Conservation (phyloP, 2,888 invertebrate species). For the Loripinus fragilis region DNA sequence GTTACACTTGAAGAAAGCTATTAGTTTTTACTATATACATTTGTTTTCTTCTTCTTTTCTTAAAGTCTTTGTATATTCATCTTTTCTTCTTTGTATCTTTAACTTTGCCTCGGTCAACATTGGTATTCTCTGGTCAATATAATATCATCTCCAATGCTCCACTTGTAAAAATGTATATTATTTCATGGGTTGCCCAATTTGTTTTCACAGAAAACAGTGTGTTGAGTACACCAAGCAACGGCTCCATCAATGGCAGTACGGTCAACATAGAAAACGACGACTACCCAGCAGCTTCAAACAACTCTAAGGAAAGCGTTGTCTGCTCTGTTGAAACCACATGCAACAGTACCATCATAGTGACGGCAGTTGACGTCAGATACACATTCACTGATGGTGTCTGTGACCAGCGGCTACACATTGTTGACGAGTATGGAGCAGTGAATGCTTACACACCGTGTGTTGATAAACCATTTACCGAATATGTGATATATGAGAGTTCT, state of each 20-base stretch:
- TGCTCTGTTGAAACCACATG: constrained; percentile 8
- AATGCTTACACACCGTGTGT: not conserved
- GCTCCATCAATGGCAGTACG: not conserved
- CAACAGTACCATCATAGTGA: not conserved
- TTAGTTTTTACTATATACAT: too few relatives aligned
- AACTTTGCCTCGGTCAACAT: too few relatives aligned
- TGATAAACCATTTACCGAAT: not conserved
- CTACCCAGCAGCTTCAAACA: not conserved
- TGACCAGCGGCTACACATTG: constrained; percentile 1
- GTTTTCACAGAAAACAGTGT: not conserved
- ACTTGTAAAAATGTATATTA: too few relatives aligned
- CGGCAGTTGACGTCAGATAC: constrained; percentile 15
- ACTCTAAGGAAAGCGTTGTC: not conserved
- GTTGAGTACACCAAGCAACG: not conserved
- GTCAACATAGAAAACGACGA: constrained; percentile 1
- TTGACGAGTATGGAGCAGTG: constrained; percentile 13
- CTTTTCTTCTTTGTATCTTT: too few relatives aligned
- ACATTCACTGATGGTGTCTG: constrained; percentile 7
- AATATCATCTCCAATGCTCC: too few relatives aligned
- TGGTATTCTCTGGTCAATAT: too few relatives aligned
- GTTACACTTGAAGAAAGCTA: too few relatives aligned
- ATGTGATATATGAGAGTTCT: not conserved
- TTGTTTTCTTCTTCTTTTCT: too few relatives aligned
- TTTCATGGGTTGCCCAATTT: too few relatives aligned
- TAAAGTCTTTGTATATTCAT: too few relatives aligned